Base-by-base conservation (phyloP, 2,797 vertebrate genomes). In the Rhinoraja longicauda region DNA sequence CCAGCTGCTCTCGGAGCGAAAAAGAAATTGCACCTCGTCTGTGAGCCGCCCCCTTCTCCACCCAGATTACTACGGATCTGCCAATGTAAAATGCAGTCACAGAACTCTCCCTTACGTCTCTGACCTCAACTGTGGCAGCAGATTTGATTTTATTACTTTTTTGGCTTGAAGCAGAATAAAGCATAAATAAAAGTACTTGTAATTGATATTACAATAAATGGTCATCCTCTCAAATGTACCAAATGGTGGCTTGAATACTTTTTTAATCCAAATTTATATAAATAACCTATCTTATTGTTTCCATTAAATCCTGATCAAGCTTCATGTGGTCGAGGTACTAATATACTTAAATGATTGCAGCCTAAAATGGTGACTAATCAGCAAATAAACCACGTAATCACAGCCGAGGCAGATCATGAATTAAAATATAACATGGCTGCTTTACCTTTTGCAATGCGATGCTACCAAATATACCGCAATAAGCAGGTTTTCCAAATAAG, bases 171-270 rank as follows among this genome's bases (percentile, higher is more conserved):
- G 17, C 7, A 17, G n/a, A 36, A 17, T 36, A 21, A 88, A 21
- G 19, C 15, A 88, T 88, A 53, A 53, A 64, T 64, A 36, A 67
- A 67, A 36, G 36, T 67, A 67, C 10, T 88, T 88, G 59, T 67
- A 67, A 88, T 64, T 67, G n/a, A 88, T 32, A 88, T 88, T 88
- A 17, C 26, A 88, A 88, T 88, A 88, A 88, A 88, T 88, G n/a
- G n/a, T 62, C 84, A 88, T 36, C n/a, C 84, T 88, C 59, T 67
- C 62, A 67, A 3, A n/a, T 36, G 10, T 67, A 1, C 19, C 84
- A 88, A 88, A 36, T 36, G 17, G 1, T 62, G 59, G 12, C 24
- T 64, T 88, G 29, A 36, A 88, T 88, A 36, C n/a, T 88, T 88
- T 7, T 67, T 19, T 17, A 86, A 1, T 86, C n/a, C 29, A 9